Base-by-base conservation (phyloP, 2,888 invertebrate genomes). In the Scaptomyza cyrtandrae region DNA sequence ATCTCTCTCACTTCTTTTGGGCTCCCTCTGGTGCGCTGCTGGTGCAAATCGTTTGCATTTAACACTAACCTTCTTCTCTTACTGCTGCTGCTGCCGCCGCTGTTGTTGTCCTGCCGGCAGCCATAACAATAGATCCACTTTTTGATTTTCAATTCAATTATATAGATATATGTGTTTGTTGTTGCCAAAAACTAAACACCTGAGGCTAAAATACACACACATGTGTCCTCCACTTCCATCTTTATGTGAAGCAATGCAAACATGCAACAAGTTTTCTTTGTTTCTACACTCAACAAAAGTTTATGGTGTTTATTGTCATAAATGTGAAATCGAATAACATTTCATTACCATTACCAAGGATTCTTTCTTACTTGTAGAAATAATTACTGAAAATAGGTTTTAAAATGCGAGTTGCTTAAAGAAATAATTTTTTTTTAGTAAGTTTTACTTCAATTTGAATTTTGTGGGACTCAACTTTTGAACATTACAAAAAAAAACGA, bases 21-120 rank as follows among this genome's bases (percentile, higher is more conserved):
- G 52, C 77, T 52, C 61, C 86, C 83, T 72, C 76, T 45, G 78
- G 84, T 80, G 87, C 85, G 41, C 85, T 78, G 85, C 85, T 86
- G 85, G 85, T 86, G 85, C 80, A 86, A 86, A 86, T 86, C 75
- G 85, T 57, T 72, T 65, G 53, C 80, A 75, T 86, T 86, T 86
- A 86, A 73, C 80, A 81, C 75, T 74, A 81, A 75, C 76, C 78
- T 75, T 46, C 31, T 35, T 14, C 35, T 64, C 35, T 10, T 16
- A 14, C n/a, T 45, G 27, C 55, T 68, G 61, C 37, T 52, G 44
- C 16, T 31, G n/a, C 11, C 24, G 24, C 58, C 67, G 66, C 19
- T 46, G 52, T 44, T 63, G 74, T 41, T 52, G 44, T 64, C 60
- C 56, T 55, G 70, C 66, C 62, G 39, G 49, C 59, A 64, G 60